Percentiles rank a stretch among this genome's conserved stretches.
These are phyloP conservation scores for Stenurella melanura DNA, from an alignment of 2,888 invertebrate species.

Conservation along the genomic window DNA sequence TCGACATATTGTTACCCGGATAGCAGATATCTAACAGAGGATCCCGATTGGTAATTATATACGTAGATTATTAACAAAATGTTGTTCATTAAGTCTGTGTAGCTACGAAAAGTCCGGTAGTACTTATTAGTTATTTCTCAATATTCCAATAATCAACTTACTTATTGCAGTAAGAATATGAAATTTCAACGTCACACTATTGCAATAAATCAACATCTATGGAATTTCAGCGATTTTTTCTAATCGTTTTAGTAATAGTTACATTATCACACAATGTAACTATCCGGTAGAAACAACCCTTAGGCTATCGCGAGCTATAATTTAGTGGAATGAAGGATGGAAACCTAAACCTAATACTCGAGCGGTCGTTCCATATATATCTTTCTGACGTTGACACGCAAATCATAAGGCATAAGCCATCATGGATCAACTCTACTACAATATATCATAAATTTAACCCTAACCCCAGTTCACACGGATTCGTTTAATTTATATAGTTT, in stretches of 20 bases:
- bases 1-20: too few species aligned
- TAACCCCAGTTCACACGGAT: conserved; percentile 49
- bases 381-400: conserved; percentile 67
- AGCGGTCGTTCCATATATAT: conserved; percentile 58
- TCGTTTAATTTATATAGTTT: conserved; percentile 53
- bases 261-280: conserved; percentile 56
- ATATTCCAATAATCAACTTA: too few species aligned
- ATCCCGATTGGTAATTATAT: too few species aligned
- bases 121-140: too few species aligned
- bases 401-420: conserved; percentile 61
- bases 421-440: conserved; percentile 44
- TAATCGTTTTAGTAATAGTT: conserved; percentile 46
- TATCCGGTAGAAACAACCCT: conserved; percentile 63
- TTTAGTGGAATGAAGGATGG: conserved; percentile 57
- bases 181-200: not conserved
- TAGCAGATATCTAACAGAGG: too few species aligned
- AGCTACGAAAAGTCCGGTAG: too few species aligned
- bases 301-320: conserved; percentile 62
- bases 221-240: conserved; percentile 40
- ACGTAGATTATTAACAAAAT: too few species aligned
- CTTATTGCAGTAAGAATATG: not conserved
- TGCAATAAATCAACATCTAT: conserved; percentile 38
- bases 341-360: conserved; percentile 32
- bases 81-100: too few species aligned
- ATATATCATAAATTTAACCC: conserved; percentile 47